Percentiles rank a stretch among this genome's conserved stretches.
Conservation (phyloP, 2,113 vertebrate species). For the Pelobates fuscus region DNA sequence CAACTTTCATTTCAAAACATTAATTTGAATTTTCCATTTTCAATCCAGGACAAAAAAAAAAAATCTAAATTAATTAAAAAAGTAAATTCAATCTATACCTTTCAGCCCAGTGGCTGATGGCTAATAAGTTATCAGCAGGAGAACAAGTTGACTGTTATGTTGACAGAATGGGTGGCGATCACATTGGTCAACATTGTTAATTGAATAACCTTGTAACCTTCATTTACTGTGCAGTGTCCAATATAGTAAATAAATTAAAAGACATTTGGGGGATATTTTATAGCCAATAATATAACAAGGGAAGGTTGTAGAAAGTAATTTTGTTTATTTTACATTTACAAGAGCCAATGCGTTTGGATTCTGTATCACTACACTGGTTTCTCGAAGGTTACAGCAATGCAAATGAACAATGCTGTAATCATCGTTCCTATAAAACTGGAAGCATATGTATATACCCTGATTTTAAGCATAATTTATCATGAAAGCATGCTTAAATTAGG, state of each 20-base stretch:
- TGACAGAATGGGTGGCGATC: too few relatives aligned
- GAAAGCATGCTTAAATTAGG: slow-evolving; percentile 1
- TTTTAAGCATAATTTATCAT: slow-evolving; percentile 9
- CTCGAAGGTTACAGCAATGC: background rate
- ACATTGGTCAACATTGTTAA: too few relatives aligned
- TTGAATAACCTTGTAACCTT: too few relatives aligned
- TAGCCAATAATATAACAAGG: background rate
- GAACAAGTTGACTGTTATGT: too few relatives aligned
- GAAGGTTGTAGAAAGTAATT: background rate
- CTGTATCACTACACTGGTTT: background rate
- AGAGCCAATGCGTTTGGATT: background rate
- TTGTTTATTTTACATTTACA: background rate
- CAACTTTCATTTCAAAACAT: too few relatives aligned
- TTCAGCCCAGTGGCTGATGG: too few relatives aligned
- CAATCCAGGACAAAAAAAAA: too few relatives aligned
- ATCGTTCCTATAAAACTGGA: background rate
- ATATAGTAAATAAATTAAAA: background rate
- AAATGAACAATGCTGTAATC: slow-evolving; percentile 1
- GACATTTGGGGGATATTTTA: background rate
- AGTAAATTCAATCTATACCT: too few relatives aligned
- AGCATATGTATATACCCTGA: background rate
- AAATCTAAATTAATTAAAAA: too few relatives aligned
- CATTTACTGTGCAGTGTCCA: too few relatives aligned
- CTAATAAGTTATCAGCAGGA: too few relatives aligned
- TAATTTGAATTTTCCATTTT: too few relatives aligned